Evolutionary conservation across 2,888 invertebrate species (phyloP), one percentile per base, ranked within the genome.

Genomic region (Drosophila niveifrons): DNA sequence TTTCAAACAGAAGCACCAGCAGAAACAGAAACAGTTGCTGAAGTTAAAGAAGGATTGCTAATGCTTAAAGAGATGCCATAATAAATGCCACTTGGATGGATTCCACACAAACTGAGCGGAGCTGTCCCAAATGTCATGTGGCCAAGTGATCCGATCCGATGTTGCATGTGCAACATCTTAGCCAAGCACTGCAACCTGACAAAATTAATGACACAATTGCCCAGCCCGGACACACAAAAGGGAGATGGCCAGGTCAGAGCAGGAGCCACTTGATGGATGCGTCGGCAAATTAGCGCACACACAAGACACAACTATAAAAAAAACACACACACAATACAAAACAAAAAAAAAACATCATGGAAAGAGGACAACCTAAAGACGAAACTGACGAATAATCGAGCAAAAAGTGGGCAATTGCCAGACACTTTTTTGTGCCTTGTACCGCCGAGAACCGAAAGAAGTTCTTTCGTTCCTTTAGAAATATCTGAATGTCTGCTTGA

Each of bases 401-500:
- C 76, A 82, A 87, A 88, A 89, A 89, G 67, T 70, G 59, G 77
- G 58, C 72, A 75, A 76, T 72, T 70, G 73, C 80, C 89, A 85
- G 85, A 85, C 85, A 85, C 80, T 85, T 85, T 85, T 85, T 85
- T 89, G 67, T 52, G 44, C 48, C 18, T 57, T 47, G 57, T 10
- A 8, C 9, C 41, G 9, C 9, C 41, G 9, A 68, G 39, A n/a
- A 8, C 13, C 41, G 11, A 68, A 9, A 64, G 43, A 36, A 64
- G 55, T 57, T 57, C 57, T 28, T 47, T 36, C 36, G 78, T 47
- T 36, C 23, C 75, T 73, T 72, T 70, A 57, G 75, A 81, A 89
- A 89, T 90, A 78, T 90, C 82, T 78, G 82, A 83, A 87, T 88
- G 90, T 89, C 90, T 89, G 88, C 75, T 72, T 66, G 66, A 41